Evolutionary conservation across 2,113 vertebrate genomes (phyloP).

Genomic region (Heteronetta atricapilla): DNA sequence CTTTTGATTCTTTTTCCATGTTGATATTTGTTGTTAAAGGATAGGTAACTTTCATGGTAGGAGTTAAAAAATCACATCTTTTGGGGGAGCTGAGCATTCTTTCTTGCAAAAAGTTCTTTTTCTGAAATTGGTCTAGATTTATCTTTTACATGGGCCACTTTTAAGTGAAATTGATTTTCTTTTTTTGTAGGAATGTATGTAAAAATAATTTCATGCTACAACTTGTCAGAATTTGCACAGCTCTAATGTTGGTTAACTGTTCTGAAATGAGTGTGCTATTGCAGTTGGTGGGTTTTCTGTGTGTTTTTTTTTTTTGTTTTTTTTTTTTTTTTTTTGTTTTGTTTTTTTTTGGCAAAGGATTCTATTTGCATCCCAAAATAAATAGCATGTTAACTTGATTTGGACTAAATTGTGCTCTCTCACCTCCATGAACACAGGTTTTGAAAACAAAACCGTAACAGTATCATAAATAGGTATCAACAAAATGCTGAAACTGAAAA

Average conservation of each 20-base stretch:
- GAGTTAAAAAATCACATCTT: neutral
- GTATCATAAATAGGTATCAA: neutral
- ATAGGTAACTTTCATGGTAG: neutral
- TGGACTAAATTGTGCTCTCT: neutral
- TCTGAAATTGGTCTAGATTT: neutral
- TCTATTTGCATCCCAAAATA: neutral
- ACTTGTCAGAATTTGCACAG: neutral
- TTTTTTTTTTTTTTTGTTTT: neutral
- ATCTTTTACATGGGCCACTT: neutral
- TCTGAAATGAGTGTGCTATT: neutral
- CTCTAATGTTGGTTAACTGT: neutral
- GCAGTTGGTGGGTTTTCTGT: neutral
- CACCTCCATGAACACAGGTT: neutral
- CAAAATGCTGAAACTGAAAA: neutral
- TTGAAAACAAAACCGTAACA: neutral
- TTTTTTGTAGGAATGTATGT: neutral
- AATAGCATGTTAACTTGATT: neutral
- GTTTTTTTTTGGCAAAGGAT: neutral
- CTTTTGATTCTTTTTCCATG: neutral
- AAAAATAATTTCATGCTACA: neutral
- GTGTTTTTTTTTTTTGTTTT: neutral
- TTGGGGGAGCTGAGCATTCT: neutral
- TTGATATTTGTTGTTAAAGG: neutral
- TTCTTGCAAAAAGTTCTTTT: neutral
- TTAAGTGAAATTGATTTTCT: neutral